A percentile compares a stretch with the other conserved stretches of the same genome.
These are phyloP conservation scores for Atta cephalotes DNA, from an alignment of 1,140 invertebrate species.

Conservation along the genomic window DNA sequence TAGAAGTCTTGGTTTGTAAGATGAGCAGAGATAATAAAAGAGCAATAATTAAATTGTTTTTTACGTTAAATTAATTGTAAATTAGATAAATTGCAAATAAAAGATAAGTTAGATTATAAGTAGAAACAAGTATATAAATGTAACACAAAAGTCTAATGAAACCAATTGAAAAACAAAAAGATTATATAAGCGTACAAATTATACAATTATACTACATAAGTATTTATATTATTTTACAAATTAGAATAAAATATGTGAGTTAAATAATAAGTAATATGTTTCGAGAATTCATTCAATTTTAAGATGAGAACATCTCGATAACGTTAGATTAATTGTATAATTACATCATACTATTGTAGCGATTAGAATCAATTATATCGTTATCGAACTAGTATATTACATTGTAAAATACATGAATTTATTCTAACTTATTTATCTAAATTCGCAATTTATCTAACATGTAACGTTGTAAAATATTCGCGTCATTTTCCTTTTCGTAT, in stretches of 20 bases:
- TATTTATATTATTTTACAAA: neutral
- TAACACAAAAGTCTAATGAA: neutral
- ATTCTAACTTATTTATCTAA: neutral
- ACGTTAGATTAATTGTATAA: neutral
- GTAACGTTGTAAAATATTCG: neutral
- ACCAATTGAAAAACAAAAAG: neutral
- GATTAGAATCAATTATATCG: neutral
- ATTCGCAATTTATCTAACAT: neutral
- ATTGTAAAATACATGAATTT: neutral
- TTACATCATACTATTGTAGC: neutral
- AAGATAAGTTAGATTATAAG: neutral
- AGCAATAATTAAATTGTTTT: neutral
- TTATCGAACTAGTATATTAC: conserved; percentile 2
- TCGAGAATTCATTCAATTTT: neutral
- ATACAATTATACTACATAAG: neutral
- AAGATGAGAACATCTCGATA: neutral
- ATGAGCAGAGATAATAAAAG: neutral
- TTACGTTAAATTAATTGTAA: neutral
- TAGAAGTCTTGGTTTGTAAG: neutral
- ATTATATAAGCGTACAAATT: neutral
- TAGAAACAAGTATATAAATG: neutral
- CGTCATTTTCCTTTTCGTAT: too few species aligned
- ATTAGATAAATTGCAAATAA: neutral
- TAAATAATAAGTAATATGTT: neutral
- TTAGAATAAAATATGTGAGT: neutral